These are phyloP conservation scores for Ophion ellenae DNA, from an alignment of 2,888 invertebrate genomes.

Conservation along the genomic window DNA sequence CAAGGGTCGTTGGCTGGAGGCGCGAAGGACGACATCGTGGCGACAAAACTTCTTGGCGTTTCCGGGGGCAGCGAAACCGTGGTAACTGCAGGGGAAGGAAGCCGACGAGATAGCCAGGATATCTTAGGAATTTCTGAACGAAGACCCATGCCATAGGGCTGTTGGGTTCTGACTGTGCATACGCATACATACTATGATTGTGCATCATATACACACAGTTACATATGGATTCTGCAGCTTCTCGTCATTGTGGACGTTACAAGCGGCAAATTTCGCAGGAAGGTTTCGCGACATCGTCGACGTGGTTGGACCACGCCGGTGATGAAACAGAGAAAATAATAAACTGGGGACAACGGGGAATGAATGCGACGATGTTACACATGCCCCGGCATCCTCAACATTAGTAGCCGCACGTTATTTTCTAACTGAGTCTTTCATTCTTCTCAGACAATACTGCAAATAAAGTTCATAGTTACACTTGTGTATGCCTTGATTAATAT, in stretches of 20 bases:
- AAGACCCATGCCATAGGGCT: constrained; percentile 50
- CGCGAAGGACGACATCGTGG: constrained; percentile 16
- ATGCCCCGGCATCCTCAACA: constrained; percentile 22
- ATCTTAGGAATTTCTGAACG: constrained; percentile 81
- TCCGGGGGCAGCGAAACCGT: constrained; percentile 23
- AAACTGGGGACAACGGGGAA: constrained; percentile 22
- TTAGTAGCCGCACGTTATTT: constrained; percentile 52
- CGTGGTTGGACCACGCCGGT: constrained; percentile 38
- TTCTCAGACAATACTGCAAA: constrained; percentile 23
- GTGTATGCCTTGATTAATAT: constrained; percentile 4
- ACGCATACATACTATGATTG: constrained; percentile 20
- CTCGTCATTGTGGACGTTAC: constrained; percentile 64
- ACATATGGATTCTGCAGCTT: constrained; percentile 49
- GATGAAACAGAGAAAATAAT: constrained; percentile 15
- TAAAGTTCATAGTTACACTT: constrained; percentile 24
- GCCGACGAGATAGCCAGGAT: constrained; percentile 62
- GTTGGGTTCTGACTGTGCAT: constrained; percentile 43
- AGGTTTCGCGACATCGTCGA: constrained; percentile 62
- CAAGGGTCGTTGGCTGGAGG: constrained; percentile 34
- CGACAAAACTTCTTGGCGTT: constrained; percentile 51
- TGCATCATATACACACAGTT: constrained; percentile 7
- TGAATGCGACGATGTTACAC: constrained; percentile 53
- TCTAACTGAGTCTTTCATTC: constrained; percentile 55
- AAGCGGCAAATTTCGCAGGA: constrained; percentile 66
- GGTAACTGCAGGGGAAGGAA: constrained; percentile 29